Conservation (phyloP, 2,888 invertebrate species). For the Aspidiotus destructor region DNA sequence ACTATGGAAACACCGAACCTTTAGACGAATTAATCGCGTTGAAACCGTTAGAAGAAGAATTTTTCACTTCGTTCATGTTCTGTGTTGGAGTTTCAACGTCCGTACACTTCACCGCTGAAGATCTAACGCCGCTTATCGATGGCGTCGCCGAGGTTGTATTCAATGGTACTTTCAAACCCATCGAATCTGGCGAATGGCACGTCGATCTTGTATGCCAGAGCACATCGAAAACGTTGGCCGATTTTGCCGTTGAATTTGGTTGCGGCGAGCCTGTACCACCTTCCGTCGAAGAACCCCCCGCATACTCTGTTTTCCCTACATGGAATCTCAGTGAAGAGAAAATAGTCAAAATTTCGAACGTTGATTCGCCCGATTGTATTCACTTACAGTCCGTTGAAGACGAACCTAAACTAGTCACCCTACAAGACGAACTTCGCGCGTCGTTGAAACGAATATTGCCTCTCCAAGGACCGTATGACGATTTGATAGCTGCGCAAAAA, state of each 20-base stretch:
- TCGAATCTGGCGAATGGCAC: neutral
- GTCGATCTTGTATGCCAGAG: constrained; percentile 13
- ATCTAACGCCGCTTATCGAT: neutral
- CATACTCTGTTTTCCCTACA: constrained; percentile 9
- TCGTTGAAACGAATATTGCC: constrained; percentile 1
- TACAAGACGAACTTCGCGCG: constrained; percentile 50
- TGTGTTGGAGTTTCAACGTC: constrained; percentile 7
- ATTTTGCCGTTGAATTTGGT: constrained; percentile 4
- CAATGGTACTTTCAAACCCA: neutral
- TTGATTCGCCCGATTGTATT: constrained; percentile 48
- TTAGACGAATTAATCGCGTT: constrained; percentile 11
- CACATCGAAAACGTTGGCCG: constrained; percentile 12
- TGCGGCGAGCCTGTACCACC: neutral
- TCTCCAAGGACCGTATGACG: neutral
- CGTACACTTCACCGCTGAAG: neutral
- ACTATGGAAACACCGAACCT: constrained; percentile 26
- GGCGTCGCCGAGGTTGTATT: constrained; percentile 12
- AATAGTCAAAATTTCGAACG: constrained; percentile 48
- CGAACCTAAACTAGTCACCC: constrained; percentile 44
- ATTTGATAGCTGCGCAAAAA: constrained; percentile 41
- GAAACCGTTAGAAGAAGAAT: constrained; percentile 18
- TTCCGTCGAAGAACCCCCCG: neutral
- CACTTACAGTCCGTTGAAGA: constrained; percentile 53
- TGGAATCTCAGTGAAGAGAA: constrained; percentile 12
- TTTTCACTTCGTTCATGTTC: constrained; percentile 6